Base-by-base conservation (phyloP, 2,797 vertebrate species). In the Hemibagrus guttatus region DNA sequence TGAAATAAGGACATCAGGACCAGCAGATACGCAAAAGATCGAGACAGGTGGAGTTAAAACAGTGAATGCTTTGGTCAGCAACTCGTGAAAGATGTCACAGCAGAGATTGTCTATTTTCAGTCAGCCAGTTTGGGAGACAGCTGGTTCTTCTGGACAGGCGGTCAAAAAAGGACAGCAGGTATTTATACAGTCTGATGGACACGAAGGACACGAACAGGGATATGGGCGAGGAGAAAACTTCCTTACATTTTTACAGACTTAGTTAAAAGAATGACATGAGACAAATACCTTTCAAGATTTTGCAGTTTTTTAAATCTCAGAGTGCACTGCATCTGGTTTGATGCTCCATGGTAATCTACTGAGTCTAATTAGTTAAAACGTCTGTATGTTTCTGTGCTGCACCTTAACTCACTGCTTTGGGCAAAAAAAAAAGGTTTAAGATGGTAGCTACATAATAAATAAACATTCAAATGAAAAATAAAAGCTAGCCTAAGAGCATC, bases 161-260 rank as follows among this genome's bases (percentile, higher is more conserved):
- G 19, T 59, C n/a, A n/a, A 68, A 52, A 83, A 68, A 85, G 79
- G 79, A 89, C 88, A 89, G 88, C 86, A 87, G 84, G 83, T 87
- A 85, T 87, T 89, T 89, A 69, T 83, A 89, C 84, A 87, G 88
- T 89, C 88, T 83, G 86, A 87, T 80, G 39, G 75, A 87, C 86
- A 87, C 46, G 13, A 19, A 85, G 81, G 86, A 89, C 76, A 59
- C 64, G 46, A 82, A 35, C 46, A 68, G 83, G 63, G 64, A 66
- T 52, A 58, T 84, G 42, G 42, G 19, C 35, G 35, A 72, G 42
- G 19, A 35, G 35, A 72, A 81, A 81, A 83, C 69, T 66, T 74
- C 56, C 9, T 59, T 59, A 21, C 42, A 58, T 42, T 39, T 68
- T 31, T 79, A 12, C n/a, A 56, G 61, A 79, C 86, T 59, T 76